Base-by-base conservation (phyloP, 2,113 vertebrate genomes). In the Alosa alosa region DNA sequence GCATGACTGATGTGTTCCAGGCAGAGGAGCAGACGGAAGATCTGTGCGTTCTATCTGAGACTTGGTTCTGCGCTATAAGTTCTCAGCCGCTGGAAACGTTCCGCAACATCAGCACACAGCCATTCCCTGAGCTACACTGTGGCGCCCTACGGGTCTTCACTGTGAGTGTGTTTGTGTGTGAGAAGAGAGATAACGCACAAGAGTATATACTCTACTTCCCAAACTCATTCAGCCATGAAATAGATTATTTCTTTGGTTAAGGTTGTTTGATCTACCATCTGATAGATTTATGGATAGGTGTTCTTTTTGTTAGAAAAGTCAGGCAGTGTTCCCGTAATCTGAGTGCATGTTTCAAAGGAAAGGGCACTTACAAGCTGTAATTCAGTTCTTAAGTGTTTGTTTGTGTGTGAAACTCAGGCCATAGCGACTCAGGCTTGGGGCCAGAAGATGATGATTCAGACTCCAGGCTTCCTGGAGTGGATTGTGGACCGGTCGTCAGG, bases 11-110 rank as follows among this genome's bases (percentile, higher is more conserved):
- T 84, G 82, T 84, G 31, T 44, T 57, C 0, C 81, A 99, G 97
- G 93, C 94, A 46, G 98, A 99, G 83, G 94, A 98, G 83, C 98
- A 99, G 91, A 99, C 97, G 0, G 98, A 99, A 36, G 98, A 99
- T 88, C 96, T 99, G 4, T 82, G 99, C 82, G 95, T 96, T 39
- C 94, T 99, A 95, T 95, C 96, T 0, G 97, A 99, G 87, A 96
- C 95, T 0, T 99, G 98, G 98, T 98, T 99, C 92, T 86, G 88
- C 0, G 93, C 95, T 85, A 85, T 99, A 82, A 96, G 97, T 4
- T 94, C 93, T 41, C 94, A 97, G 47, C 96, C 98, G 0, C 85
- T 99, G 94, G 97, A 97, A 7, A 95, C 98, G 92, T 95, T 99
- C 86, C 91, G 94, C 47, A 95, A 94, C 91, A 97, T 99, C 92